Conservation (phyloP, 35 echinoderm and acorn worm species). For the Apostichopus californicus region DNA sequence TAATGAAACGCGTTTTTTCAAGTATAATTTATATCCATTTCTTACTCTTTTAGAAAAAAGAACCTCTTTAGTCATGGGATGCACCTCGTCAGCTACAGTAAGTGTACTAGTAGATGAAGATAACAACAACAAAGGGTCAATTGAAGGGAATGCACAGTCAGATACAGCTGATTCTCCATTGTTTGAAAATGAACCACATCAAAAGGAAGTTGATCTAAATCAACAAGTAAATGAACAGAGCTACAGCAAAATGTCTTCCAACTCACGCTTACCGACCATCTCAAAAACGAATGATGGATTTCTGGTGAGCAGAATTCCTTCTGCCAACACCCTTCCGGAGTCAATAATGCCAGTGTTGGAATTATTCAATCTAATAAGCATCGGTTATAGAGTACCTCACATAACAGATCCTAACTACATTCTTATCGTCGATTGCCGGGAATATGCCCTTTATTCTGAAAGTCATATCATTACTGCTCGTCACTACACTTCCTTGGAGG, state of each 20-base stretch:
- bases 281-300: constrained; percentile 48
- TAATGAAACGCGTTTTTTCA: no score
- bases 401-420: constrained; percentile 75
- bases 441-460: constrained; percentile 23
- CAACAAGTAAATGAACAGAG: not conserved
- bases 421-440: constrained; percentile 79
- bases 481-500: constrained; percentile 73
- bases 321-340: constrained; percentile 32
- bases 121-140: not conserved
- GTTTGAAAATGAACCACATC: not conserved
- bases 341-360: constrained; percentile 66
- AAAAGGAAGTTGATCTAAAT: not conserved
- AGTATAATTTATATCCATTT: not conserved
- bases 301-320: constrained; percentile 40
- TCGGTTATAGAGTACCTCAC: constrained; percentile 69
- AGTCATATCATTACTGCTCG: constrained; percentile 83
- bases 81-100: not conserved
- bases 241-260: constrained; percentile 16
- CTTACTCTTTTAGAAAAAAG: not conserved
- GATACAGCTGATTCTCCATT: not conserved
- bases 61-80: constrained; percentile 29
- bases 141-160: not conserved
- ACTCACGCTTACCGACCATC: not conserved
- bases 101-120: not conserved
- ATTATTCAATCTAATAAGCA: constrained; percentile 80